These are phyloP conservation scores for Mionectes macconnelli DNA, from an alignment of 2,113 vertebrate species.

Conservation along the genomic window DNA sequence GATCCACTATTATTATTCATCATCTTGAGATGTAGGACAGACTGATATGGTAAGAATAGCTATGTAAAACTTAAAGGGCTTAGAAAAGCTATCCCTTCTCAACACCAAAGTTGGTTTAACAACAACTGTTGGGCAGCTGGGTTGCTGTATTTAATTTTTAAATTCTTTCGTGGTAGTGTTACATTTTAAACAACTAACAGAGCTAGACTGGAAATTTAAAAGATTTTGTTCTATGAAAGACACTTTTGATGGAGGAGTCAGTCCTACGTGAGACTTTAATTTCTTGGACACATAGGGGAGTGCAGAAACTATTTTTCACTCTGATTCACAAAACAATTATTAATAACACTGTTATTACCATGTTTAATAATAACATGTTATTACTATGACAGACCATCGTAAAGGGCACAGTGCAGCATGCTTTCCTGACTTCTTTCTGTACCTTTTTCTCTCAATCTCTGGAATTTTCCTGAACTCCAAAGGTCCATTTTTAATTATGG, in stretches of 20 bases:
- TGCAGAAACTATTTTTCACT: not conserved
- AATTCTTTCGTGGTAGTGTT: not conserved
- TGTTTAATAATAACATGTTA: no score
- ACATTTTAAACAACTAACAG: not conserved
- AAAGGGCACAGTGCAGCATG: not conserved
- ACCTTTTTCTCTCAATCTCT: not conserved
- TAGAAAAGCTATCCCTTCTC: not conserved
- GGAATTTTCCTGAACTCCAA: not conserved
- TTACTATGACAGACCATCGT: not conserved
- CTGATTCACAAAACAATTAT: not conserved
- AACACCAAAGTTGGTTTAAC: not conserved
- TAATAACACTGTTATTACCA: no score
- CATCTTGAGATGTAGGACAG: not conserved
- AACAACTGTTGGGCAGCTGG: not conserved
- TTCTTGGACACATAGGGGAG: not conserved
- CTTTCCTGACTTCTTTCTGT: not conserved
- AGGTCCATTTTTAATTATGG: not conserved
- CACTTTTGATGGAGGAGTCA: not conserved
- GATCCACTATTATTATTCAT: not conserved
- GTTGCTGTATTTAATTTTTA: not conserved
- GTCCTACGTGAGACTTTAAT: rapidly evolving
- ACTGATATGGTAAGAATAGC: not conserved
- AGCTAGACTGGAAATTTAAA: not conserved
- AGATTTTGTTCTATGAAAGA: not conserved
- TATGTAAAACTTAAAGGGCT: not conserved